A percentile compares a stretch with the other conserved stretches of the same genome.
These are phyloP conservation scores for Eulithis prunata DNA, from an alignment of 2,888 invertebrate genomes.

Conservation along the genomic window DNA sequence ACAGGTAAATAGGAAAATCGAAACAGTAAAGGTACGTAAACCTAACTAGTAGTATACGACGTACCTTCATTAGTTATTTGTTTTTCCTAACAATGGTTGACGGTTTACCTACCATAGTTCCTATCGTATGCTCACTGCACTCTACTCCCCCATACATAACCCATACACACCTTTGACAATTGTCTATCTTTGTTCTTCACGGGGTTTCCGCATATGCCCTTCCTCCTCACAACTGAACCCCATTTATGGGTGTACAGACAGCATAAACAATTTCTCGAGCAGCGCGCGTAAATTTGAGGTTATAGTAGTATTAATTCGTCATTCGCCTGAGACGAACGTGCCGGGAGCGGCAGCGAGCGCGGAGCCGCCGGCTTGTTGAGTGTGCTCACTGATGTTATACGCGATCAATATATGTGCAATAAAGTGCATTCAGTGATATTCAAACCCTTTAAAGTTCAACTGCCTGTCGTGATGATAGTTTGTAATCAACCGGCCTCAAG, in stretches of 20 bases:
- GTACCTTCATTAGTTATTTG: slow-evolving; percentile 5
- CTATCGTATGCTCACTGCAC: slow-evolving; percentile 44
- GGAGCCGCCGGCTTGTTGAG: slow-evolving; percentile 40
- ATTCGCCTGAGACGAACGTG: slow-evolving; percentile 71
- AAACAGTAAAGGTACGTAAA: no score
- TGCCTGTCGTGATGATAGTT: slow-evolving; percentile 20
- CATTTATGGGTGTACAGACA: slow-evolving; percentile 72
- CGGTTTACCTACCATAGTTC: slow-evolving; percentile 34
- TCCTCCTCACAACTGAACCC: slow-evolving; percentile 70
- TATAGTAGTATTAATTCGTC: slow-evolving; percentile 81
- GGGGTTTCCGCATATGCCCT: slow-evolving; percentile 49
- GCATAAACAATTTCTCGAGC: slow-evolving; percentile 78
- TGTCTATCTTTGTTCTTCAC: slow-evolving; percentile 57
- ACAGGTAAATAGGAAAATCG: no score
- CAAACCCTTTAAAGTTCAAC: slow-evolving; percentile 29
- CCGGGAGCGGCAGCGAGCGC: slow-evolving; percentile 34
- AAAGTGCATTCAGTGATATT: slow-evolving; percentile 64
- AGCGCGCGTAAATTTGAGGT: slow-evolving; percentile 81
- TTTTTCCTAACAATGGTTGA: slow-evolving; percentile 31
- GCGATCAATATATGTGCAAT: slow-evolving; percentile 67
- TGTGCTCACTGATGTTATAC: slow-evolving; percentile 57
- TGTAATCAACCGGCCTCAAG: slow-evolving; percentile 55
- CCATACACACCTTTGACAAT: slow-evolving; percentile 57
- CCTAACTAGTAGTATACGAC: no score
- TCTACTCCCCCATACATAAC: slow-evolving; percentile 49